These are phyloP conservation scores for Platyscapa corneri DNA, from an alignment of 1,140 invertebrate genomes.

Conservation along the genomic window DNA sequence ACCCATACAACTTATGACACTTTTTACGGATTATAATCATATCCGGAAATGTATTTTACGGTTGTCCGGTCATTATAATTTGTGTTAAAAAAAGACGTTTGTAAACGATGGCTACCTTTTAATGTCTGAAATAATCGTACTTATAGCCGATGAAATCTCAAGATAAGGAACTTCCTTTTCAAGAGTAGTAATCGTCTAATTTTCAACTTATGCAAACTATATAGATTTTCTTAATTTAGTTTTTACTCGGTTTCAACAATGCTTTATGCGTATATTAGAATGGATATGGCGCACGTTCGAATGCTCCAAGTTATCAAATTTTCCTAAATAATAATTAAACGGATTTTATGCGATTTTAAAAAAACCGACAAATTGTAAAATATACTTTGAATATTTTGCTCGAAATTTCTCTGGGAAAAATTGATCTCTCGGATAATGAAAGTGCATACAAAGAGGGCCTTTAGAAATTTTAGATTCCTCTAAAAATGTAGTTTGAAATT, in stretches of 20 bases:
- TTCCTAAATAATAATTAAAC: not conserved
- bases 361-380: not conserved
- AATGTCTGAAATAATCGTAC: constrained; percentile 19
- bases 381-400: not conserved
- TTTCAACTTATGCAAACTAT: constrained; percentile 4
- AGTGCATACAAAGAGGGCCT: not conserved
- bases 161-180: constrained; percentile 19
- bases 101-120: not conserved
- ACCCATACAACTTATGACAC: constrained; percentile 13
- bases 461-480: not conserved
- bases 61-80: constrained; percentile 11
- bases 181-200: constrained; percentile 16
- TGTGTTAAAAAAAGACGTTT: not conserved
- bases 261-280: not conserved
- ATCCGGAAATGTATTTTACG: constrained; percentile 31
- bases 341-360: not conserved
- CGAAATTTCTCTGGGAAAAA: not conserved
- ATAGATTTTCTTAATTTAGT: constrained; percentile 10
- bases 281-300: too few relatives aligned
- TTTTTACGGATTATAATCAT: constrained; percentile 33
- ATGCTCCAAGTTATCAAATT: not conserved
- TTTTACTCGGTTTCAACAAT: not conserved
- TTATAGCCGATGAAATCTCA: constrained; percentile 16
- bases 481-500: not conserved
- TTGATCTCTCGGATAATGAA: not conserved